These are phyloP conservation scores for Drosophila tropicalis DNA, from an alignment of 1,140 invertebrate species.

Conservation along the genomic window DNA sequence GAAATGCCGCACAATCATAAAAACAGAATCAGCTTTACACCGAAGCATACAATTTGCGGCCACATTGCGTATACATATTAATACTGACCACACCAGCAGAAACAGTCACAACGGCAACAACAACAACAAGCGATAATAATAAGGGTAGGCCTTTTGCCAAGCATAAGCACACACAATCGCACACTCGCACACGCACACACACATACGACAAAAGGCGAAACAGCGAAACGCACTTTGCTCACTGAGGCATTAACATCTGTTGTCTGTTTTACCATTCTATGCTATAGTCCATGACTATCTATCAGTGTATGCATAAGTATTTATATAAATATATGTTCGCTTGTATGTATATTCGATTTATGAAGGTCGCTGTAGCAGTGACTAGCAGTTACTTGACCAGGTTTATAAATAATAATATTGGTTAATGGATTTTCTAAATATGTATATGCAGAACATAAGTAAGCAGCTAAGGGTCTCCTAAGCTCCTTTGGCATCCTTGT, in stretches of 20 bases:
- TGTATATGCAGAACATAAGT: conserved; percentile 17
- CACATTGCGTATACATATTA: conserved; percentile 67
- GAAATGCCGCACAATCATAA: conserved; percentile 44
- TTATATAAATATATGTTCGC: not conserved
- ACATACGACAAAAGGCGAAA: conserved; percentile 52
- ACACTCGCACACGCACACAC: conserved; percentile 16
- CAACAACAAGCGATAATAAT: conserved; percentile 23
- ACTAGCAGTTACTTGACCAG: conserved; percentile 41
- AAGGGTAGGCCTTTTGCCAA: not conserved
- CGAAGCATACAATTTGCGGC: conserved; percentile 65
- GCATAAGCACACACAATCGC: not conserved
- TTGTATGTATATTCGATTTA: conserved; percentile 35
- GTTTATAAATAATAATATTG: conserved; percentile 53
- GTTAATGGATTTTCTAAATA: conserved; percentile 64
- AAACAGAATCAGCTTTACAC: conserved; percentile 49
- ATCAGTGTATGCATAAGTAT: not conserved
- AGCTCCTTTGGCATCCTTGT: not conserved
- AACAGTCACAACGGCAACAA: conserved; percentile 10
- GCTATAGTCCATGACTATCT: conserved; percentile 17
- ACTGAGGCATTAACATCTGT: conserved; percentile 77
- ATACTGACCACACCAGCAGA: conserved; percentile 55
- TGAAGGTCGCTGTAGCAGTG: conserved; percentile 39
- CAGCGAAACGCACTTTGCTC: conserved; percentile 78
- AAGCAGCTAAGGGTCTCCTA: not conserved
- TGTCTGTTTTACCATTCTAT: conserved; percentile 38